Base-by-base conservation (phyloP, 92 coral and sea anemone genomes). In the Heliopora coerulea region DNA sequence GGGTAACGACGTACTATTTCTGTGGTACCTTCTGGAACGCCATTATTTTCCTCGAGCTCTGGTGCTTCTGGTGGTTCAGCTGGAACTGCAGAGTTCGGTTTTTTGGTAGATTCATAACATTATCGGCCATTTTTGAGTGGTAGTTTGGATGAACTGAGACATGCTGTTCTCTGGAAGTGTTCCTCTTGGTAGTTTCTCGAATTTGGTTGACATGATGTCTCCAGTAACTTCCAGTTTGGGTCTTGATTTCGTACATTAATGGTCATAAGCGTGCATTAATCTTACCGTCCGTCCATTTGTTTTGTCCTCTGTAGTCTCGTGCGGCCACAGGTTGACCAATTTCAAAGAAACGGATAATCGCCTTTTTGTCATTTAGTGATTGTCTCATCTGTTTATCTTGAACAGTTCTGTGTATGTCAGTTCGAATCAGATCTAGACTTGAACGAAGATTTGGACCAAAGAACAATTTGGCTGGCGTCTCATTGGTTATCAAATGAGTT, bases 241-340 rank as follows among this genome's bases (percentile, higher is more conserved):
- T n/a, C n/a, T n/a, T n/a, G n/a, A n/a, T n/a, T n/a, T n/a, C n/a
- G n/a, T 44, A 18, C 50, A 44, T 44, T 18, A 44, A 44, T 10
- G 50, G 50, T 44, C 50, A 10, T 18, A 44, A 44, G 11, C 50
- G 10, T 44, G 50, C 50, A 44, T 18, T 44, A 18, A 44, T 44
- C 18, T 44, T 18, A n/a, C n/a, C n/a, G n/a, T n/a, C n/a, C n/a
- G n/a, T n/a, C n/a, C n/a, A n/a, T n/a, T n/a, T n/a, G n/a, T 62
- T 20, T 37, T 62, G 39, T 24, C 15, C 37, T 62, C 70, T 20
- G 44, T 64, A 64, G 32, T 64, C 72, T 40, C 72, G 41, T 64
- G 72, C 72, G 14, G 41, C 41, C n/a, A 64, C 72, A 26, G 60
- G 72, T n/a, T n/a, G n/a, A n/a, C n/a, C n/a, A n/a, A n/a, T n/a